A percentile compares a stretch with the other conserved stretches of the same genome.
Conservation (phyloP, 2,113 vertebrate genomes). For the Gavia stellata region DNA sequence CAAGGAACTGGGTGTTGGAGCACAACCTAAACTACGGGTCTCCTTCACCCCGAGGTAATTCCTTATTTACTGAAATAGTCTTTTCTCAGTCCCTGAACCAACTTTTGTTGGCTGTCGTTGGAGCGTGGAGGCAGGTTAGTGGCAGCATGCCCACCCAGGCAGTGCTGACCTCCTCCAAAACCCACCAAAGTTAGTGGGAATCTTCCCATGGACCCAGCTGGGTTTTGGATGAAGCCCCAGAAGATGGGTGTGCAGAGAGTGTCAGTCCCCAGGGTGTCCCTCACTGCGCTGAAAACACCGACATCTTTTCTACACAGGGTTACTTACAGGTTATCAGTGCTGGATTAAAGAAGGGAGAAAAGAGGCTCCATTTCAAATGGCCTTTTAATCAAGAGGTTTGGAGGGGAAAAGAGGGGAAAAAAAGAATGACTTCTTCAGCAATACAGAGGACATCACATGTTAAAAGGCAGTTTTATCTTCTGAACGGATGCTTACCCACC, state of each 20-base stretch:
- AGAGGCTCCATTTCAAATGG: conserved; percentile 12
- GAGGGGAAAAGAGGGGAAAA: background rate
- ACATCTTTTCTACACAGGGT: background rate
- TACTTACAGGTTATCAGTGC: background rate
- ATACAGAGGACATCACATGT: background rate
- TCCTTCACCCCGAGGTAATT: background rate
- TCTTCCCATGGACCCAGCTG: background rate
- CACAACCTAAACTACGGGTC: background rate
- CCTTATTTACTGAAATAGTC: background rate
- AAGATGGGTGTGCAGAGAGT: background rate
- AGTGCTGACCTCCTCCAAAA: background rate
- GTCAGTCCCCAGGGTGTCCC: background rate
- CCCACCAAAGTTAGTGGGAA: background rate
- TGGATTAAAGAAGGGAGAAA: conserved; percentile 22
- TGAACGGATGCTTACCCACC: conserved; percentile 91
- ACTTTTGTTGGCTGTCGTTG: background rate
- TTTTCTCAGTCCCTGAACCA: background rate
- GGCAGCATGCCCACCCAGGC: background rate
- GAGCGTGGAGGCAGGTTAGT: background rate
- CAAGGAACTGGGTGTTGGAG: background rate
- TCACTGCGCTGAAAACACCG: background rate
- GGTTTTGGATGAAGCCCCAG: background rate
- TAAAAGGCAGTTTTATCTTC: conserved; percentile 44
- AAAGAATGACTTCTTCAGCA: background rate
- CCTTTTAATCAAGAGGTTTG: conserved; percentile 49